Evolutionary conservation across 2,888 invertebrate species (phyloP).

Genomic region (Catocala sponsa): DNA sequence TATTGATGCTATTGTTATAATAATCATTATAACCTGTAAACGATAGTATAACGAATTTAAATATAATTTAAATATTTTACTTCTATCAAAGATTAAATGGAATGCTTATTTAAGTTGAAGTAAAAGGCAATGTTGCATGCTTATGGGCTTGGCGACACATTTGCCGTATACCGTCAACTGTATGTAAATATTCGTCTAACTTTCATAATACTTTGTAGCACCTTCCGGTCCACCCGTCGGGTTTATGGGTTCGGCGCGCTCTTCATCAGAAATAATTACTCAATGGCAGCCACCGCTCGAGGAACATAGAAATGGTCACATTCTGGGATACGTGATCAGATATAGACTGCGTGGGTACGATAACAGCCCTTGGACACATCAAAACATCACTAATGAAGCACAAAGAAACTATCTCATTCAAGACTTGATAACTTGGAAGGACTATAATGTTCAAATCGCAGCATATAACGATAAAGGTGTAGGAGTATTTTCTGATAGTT

Average conservation of each 20-base stretch:
- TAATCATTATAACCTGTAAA: background rate
- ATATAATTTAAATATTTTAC: too few relatives aligned
- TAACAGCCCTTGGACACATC: constrained; percentile 96
- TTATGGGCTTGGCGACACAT: background rate
- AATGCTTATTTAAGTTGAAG: too few relatives aligned
- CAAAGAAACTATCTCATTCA: constrained; percentile 96
- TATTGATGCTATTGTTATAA: too few relatives aligned
- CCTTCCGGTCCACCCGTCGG: constrained; percentile 98
- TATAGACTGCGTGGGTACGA: constrained; percentile 97
- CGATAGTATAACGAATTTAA: too few relatives aligned
- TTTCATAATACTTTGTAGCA: constrained; percentile 86
- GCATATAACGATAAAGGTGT: constrained; percentile 99
- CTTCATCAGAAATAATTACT: constrained; percentile 97
- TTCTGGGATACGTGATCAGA: constrained; percentile 97
- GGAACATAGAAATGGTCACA: constrained; percentile 98
- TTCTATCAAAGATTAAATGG: too few relatives aligned
- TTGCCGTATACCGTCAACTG: background rate
- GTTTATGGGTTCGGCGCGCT: constrained; percentile 97
- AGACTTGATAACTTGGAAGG: constrained; percentile 99
- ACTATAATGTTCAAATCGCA: constrained; percentile 98
- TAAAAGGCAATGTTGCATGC: constrained; percentile 3
- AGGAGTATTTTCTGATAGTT: constrained; percentile 96
- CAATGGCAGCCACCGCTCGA: constrained; percentile 99
- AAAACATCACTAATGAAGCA: constrained; percentile 97
- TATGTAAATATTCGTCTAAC: background rate